Evolutionary conservation across 2,797 vertebrate genomes (phyloP), one percentile per base, ranked within the genome.

Genomic region (Bovichtus diacanthus): DNA sequence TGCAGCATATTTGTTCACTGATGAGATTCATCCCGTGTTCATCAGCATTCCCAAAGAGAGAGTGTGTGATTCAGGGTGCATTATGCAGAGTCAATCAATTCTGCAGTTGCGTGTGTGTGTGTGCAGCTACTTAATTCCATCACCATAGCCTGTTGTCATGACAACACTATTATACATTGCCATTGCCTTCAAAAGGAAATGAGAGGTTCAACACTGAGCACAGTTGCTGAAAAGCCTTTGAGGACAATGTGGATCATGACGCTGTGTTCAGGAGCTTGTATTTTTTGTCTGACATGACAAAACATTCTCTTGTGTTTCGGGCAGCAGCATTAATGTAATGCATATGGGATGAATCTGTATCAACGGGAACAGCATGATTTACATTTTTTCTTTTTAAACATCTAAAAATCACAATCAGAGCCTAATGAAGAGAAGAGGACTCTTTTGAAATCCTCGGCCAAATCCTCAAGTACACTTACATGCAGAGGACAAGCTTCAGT

Each of bases 71-170:
- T 82, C 65, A 64, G 53, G 59, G 43, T 3, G 10, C 61, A 87
- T 80, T 88, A 82, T 84, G 72, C 78, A 75, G 75, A 87, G 65
- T 84, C 81, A 88, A 85, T 90, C 87, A 76, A 78, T 89, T 87
- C 86, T 81, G 68, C 56, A 66, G n/a, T 88, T 87, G 34, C 34
- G 31, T 72, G 49, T 71, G 83, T 71, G 58, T 82, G 81, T 73
- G 60, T 58, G 70, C 69, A 64, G 75, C 76, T 50, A 70, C 80
- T 85, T 86, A 76, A 83, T 83, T 82, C 81, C 71, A 80, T 80
- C 78, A 31, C 66, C 73, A 55, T 88, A 75, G 38, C 65, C 74
- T 75, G 88, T 92, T 88, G 89, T 88, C 89, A 88, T 88, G 85
- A 85, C 88, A 87, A 91, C 91, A 31, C 70, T 41, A 66, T 85